Conservation (phyloP, 2,888 invertebrate species). For the Rhagium mordax region DNA sequence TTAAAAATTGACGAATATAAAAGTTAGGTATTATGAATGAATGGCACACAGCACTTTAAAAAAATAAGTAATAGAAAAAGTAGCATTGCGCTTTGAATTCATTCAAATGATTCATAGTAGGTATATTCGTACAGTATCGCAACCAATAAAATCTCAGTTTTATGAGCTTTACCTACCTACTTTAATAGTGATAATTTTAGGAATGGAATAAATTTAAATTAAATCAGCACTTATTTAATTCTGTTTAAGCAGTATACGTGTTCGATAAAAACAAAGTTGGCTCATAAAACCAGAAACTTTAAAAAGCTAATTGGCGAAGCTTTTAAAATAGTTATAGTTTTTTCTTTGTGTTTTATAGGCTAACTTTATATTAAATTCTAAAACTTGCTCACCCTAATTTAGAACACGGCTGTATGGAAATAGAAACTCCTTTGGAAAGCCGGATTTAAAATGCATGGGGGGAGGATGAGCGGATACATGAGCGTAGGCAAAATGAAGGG, state of each 20-base stretch:
- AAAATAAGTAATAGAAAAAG: too few relatives aligned
- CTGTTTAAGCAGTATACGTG: slow-evolving; percentile 36
- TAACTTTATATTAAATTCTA: slow-evolving; percentile 53
- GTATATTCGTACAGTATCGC: neutral
- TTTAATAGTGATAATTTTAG: slow-evolving; percentile 14
- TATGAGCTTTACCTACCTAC: neutral
- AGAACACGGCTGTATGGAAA: slow-evolving; percentile 48
- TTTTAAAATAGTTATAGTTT: slow-evolving; percentile 52
- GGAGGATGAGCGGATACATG: neutral
- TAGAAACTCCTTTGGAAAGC: slow-evolving; percentile 35
- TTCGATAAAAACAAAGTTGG: slow-evolving; percentile 47
- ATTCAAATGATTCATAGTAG: neutral
- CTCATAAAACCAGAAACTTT: slow-evolving; percentile 44
- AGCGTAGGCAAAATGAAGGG: neutral
- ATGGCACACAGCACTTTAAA: too few relatives aligned
- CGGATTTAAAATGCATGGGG: neutral
- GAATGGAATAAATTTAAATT: slow-evolving; percentile 41
- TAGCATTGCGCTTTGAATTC: too few relatives aligned
- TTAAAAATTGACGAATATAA: too few relatives aligned
- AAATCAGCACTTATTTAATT: slow-evolving; percentile 44
- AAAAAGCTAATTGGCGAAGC: slow-evolving; percentile 52
- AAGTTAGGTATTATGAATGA: too few relatives aligned
- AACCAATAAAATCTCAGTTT: neutral
- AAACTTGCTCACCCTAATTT: slow-evolving; percentile 52
- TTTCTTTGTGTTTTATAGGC: slow-evolving; percentile 47